These are phyloP conservation scores for Brenthis daphne DNA, from an alignment of 2,888 invertebrate genomes.

Conservation along the genomic window DNA sequence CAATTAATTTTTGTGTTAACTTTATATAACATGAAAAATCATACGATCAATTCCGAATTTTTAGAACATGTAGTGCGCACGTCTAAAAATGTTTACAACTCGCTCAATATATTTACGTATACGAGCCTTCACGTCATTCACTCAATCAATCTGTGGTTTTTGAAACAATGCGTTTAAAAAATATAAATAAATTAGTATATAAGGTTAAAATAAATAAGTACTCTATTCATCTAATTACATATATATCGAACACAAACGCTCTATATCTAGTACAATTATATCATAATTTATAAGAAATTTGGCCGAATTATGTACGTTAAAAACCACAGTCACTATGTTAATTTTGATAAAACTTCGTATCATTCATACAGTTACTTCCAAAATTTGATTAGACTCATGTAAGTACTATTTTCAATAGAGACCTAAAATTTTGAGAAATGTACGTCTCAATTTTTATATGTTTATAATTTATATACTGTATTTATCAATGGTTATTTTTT, in stretches of 20 bases:
- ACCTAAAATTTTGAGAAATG: background rate
- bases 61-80: no score
- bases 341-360: background rate
- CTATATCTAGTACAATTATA: conserved; percentile 14
- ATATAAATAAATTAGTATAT: conserved; percentile 10
- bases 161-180: background rate
- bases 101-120: no score
- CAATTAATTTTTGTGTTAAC: no score
- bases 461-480: no score
- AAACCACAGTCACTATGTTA: background rate
- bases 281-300: background rate
- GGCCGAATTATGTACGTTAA: background rate
- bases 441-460: no score
- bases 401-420: background rate
- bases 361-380: background rate
- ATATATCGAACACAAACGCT: background rate
- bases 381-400: background rate
- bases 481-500: no score
- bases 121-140: background rate
- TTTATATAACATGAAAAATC: no score
- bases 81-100: no score
- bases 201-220: conserved; percentile 26
- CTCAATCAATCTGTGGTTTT: background rate
- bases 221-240: conserved; percentile 8
- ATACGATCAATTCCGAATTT: no score